Evolutionary conservation across 2,888 invertebrate genomes (phyloP).

Genomic region (Hyposoter didymator): DNA sequence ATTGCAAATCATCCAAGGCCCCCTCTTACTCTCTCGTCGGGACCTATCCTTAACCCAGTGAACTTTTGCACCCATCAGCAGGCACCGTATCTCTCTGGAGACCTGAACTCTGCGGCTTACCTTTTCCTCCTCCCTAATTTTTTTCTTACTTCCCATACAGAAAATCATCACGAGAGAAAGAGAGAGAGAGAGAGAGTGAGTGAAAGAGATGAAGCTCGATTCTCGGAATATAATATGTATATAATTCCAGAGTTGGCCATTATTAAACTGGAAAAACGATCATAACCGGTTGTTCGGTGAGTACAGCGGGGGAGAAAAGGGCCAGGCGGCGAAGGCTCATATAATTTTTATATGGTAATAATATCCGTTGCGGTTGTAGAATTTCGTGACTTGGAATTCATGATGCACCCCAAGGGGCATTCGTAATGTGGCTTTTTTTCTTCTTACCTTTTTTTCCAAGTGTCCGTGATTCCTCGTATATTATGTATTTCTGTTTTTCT

Average conservation of each 20-base stretch:
- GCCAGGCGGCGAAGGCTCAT: constrained; percentile 30
- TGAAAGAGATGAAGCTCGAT: constrained; percentile 20
- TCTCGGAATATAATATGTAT: constrained; percentile 62
- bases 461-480: constrained; percentile 38
- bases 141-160: neutral
- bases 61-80: constrained; percentile 62
- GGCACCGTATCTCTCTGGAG: neutral
- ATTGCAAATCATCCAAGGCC: constrained; percentile 55
- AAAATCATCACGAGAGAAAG: constrained; percentile 13
- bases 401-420: constrained; percentile 59
- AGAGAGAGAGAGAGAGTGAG: neutral
- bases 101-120: constrained; percentile 31
- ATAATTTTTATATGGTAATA: constrained; percentile 56
- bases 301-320: neutral
- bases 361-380: constrained; percentile 57
- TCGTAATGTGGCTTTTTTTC: constrained; percentile 50
- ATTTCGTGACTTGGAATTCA: constrained; percentile 65
- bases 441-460: constrained; percentile 22
- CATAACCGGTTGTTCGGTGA: constrained; percentile 60
- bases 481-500: constrained; percentile 7
- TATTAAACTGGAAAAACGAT: constrained; percentile 64
- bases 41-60: constrained; percentile 70
- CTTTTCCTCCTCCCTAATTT: neutral
- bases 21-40: constrained; percentile 20
- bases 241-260: constrained; percentile 53